Evolutionary conservation across 2,113 vertebrate genomes (phyloP), one percentile per base, ranked within the genome.

Genomic region (Hippolais icterina): DNA sequence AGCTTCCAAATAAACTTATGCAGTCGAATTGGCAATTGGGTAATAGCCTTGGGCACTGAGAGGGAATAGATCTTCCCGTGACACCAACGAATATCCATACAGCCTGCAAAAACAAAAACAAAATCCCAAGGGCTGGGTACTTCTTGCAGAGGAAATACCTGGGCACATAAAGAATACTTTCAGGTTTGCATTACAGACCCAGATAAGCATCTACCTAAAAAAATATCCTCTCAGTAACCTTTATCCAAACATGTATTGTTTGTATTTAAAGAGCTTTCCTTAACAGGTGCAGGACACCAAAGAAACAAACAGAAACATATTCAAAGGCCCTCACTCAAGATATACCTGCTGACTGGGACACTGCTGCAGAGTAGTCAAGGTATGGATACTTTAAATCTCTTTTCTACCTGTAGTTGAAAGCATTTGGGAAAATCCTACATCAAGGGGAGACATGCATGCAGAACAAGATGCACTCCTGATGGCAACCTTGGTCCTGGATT

Each of bases 1-100:
- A 99, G 39, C 85, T 98, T 97, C 99, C 99, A 99, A 63, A 97
- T 98, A 94, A 99, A 98, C 82, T 93, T 98, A 5, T 97, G 95
- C 24, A 99, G 97, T 4, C 88, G 96, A 53, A 98, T 92, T 0
- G 98, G 99, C 37, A 99, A 96, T 20, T 93, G 97, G 31, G 97
- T 75, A 41, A 98, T 92, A 94, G 97, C 57, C 2, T 39, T 5
- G 5, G 99, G 98, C 33, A 99, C 96, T 4, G 46, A 91, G 77
- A 99, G 98, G 5, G 23, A 23, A 57, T 93, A 90, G 44, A 74
- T 35, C 52, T 29, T 95, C 87, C 63, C n/a, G 10, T 95, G 50
- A 94, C 99, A 99, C 9, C 87, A 87, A 5, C 69, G 74, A 53
- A 83, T 15, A 69, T 97, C 91, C 3, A 46, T 44, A 65, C 98